phyloP scores from a whole-genome alignment of 2,888 invertebrate species.

The Byasa hedistus region DNA sequence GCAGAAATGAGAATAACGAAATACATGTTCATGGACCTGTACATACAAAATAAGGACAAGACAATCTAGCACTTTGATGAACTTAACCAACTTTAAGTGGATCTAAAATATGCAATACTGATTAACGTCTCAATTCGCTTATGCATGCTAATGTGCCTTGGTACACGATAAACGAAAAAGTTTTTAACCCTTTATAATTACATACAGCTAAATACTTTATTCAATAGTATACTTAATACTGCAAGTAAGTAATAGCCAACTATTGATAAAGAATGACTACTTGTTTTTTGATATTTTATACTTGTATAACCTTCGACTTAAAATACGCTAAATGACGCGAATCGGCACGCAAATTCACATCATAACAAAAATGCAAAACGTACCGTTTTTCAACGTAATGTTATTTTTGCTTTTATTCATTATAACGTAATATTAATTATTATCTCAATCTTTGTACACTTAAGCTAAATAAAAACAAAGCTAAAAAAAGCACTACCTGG shows the following conservation, averaged over 20 bases:
- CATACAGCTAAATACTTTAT: too few relatives aligned
- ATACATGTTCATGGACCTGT: constrained; percentile 6
- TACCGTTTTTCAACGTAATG: too few relatives aligned
- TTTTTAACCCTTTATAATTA: too few relatives aligned
- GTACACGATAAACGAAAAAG: neutral
- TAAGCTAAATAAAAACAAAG: too few relatives aligned
- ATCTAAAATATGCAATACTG: constrained; percentile 72
- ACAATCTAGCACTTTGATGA: constrained; percentile 71
- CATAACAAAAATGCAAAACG: constrained; percentile 17
- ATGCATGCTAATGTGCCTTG: constrained; percentile 41
- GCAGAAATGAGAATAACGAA: neutral
- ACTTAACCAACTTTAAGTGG: constrained; percentile 74
- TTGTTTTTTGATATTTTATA: constrained; percentile 12
- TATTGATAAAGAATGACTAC: constrained; percentile 18
- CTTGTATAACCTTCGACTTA: constrained; percentile 22
- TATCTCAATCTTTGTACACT: too few relatives aligned
- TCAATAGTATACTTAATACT: too few relatives aligned
- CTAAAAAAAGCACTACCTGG: too few relatives aligned
- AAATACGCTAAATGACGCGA: constrained; percentile 4
- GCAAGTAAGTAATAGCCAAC: too few relatives aligned
- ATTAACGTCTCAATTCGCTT: constrained; percentile 58
- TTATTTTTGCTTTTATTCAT: too few relatives aligned
- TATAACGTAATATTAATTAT: too few relatives aligned
- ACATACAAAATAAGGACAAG: constrained; percentile 38
- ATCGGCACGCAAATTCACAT: constrained; percentile 26